Evolutionary conservation across 2,888 invertebrate species (phyloP), one percentile per base, ranked within the genome.

Genomic region (Machimus rusticus): DNA sequence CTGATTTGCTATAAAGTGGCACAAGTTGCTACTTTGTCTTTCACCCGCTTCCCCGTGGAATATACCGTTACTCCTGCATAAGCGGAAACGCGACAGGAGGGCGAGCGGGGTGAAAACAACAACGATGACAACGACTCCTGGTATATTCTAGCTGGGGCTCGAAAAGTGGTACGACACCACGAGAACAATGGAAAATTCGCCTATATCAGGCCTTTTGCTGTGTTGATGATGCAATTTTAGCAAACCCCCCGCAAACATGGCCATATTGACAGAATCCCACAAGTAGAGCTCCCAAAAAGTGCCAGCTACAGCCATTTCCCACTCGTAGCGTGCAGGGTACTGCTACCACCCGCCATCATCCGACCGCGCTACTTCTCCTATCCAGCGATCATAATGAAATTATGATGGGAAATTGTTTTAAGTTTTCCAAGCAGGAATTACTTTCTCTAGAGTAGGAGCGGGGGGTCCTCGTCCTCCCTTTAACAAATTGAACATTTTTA

Each of bases 381-480:
- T 23, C n/a, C n/a, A 31, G 16, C 55, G 81, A 82, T 82, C 55
- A 66, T 82, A 82, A 82, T 82, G 55, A 82, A 82, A 82, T 82
- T 82, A 82, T 82, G 66, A 82, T 82, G 82, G 37, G 57, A 82
- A 82, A 82, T 82, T 82, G 82, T 66, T 82, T 82, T 51, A 82
- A 82, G 82, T 85, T 74, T 66, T 85, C 74, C 16, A 6, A 85
- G 16, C 34, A 19, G 55, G 55, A 85, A 55, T 43, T 28, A 43
- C 31, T 74, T 85, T 66, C 66, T 66, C 4, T 39, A 28, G 23
- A 74, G 28, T n/a, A 51, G 46, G 5, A n/a, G n/a, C 16, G 46
- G 46, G 46, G 34, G 5, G 34, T 34, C 6, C 34, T n/a, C n/a
- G 6, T 16, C n/a, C n/a, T 6, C 51, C n/a, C 19, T 39, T 51